Evolutionary conservation across 2,113 vertebrate genomes (phyloP).

Genomic region (Ondatra zibethicus): DNA sequence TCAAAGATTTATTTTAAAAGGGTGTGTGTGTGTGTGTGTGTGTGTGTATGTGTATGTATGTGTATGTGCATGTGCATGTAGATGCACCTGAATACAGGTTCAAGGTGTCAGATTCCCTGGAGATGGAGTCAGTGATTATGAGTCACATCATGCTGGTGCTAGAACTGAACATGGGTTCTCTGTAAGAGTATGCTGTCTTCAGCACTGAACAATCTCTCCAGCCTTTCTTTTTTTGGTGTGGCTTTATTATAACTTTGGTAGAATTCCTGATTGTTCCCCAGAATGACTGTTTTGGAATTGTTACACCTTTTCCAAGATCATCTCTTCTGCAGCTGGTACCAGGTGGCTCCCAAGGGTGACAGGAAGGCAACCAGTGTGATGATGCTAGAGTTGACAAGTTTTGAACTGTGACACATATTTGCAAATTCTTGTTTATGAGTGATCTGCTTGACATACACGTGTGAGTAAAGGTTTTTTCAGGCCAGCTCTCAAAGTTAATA

Average conservation of each 20-base stretch:
- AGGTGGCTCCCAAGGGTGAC: neutral
- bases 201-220: neutral
- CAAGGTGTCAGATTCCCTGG: neutral
- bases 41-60: neutral
- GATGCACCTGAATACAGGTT: neutral
- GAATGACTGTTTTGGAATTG: conserved; percentile 56
- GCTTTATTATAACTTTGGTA: neutral
- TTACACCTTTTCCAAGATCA: conserved; percentile 40
- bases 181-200: neutral
- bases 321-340: neutral
- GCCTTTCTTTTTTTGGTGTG: neutral
- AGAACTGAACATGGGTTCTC: neutral
- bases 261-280: conserved; percentile 44
- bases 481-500: conserved; percentile 4
- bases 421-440: neutral
- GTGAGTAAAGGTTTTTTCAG: conserved; percentile 26
- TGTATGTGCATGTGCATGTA: no score
- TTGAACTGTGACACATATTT: neutral
- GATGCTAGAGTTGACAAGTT: neutral
- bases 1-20: neutral
- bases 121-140: neutral
- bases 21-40: neutral
- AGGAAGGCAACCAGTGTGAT: conserved; percentile 1
- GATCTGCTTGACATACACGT: conserved; percentile 12
- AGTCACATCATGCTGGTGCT: neutral